phyloP scores from a whole-genome alignment of 2,113 vertebrate species.

The Chamaea fasciata region DNA sequence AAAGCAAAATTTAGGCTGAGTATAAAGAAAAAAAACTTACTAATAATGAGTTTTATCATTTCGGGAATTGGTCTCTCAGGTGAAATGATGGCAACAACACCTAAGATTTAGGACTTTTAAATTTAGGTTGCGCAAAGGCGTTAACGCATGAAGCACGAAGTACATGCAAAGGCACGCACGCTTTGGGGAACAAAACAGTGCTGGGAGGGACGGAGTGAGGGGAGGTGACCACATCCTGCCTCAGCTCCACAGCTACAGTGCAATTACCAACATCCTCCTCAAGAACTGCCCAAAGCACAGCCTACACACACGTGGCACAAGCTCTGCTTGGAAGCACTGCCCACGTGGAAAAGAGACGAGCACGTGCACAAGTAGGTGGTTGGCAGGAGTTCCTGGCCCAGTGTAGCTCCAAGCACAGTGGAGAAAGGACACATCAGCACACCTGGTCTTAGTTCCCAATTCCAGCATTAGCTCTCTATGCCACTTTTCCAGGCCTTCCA shows the following conservation, averaged over 20 bases:
- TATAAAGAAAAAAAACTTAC: background rate
- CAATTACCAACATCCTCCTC: background rate
- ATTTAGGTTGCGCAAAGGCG: background rate
- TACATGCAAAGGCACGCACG: background rate
- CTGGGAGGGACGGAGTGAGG: background rate
- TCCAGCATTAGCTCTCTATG: background rate
- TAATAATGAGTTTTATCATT: conserved; percentile 62
- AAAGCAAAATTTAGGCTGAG: conserved; percentile 59
- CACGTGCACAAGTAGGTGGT: rapidly evolving
- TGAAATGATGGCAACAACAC: conserved; percentile 31
- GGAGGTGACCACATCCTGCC: background rate
- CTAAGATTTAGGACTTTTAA: conserved; percentile 10
- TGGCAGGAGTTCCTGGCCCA: background rate
- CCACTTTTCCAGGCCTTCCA: background rate
- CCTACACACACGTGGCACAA: background rate
- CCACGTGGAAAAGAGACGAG: background rate
- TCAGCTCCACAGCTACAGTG: background rate
- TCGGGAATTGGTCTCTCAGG: conserved; percentile 41
- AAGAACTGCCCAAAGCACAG: background rate
- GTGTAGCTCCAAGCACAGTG: rapidly evolving
- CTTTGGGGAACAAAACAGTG: background rate
- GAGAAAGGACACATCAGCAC: background rate
- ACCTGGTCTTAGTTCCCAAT: rapidly evolving
- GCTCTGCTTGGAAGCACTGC: background rate
- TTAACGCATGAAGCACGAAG: background rate